These are phyloP conservation scores for Aythya baeri DNA, from an alignment of 2,113 vertebrate genomes.

Conservation along the genomic window DNA sequence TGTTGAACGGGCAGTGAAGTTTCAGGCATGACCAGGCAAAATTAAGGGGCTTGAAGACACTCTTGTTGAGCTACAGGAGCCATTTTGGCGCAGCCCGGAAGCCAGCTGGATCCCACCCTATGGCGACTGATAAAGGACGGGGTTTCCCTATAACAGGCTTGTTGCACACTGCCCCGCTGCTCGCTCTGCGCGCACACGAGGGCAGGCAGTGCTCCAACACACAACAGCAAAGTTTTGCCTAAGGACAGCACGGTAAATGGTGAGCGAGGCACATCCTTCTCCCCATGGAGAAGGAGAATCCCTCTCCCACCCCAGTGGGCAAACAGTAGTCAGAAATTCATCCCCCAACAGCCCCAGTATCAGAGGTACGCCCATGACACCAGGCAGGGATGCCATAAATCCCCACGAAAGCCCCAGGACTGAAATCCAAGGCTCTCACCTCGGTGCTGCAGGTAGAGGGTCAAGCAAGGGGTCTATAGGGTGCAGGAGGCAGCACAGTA, in stretches of 20 bases:
- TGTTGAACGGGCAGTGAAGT: background rate
- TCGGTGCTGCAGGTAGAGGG: background rate
- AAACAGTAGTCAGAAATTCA: background rate
- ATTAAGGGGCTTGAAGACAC: accelerated
- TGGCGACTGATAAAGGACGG: accelerated
- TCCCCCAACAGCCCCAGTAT: background rate
- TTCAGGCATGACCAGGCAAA: background rate
- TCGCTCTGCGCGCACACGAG: accelerated
- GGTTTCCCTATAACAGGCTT: background rate
- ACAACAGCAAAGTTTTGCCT: background rate
- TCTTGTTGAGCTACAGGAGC: background rate
- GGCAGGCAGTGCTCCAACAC: background rate
- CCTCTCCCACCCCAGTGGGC: background rate
- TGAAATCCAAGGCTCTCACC: background rate
- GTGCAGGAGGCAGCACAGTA: background rate
- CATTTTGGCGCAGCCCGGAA: accelerated
- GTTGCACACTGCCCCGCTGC: background rate
- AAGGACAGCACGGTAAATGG: background rate
- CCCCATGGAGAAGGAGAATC: background rate
- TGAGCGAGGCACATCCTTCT: background rate
- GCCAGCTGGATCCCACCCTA: background rate
- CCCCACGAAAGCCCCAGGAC: background rate
- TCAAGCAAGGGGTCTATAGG: background rate
- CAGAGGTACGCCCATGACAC: accelerated
- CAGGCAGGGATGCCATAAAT: background rate